These are phyloP conservation scores for Anastrepha obliqua DNA, from an alignment of 1,140 invertebrate species.

Conservation along the genomic window DNA sequence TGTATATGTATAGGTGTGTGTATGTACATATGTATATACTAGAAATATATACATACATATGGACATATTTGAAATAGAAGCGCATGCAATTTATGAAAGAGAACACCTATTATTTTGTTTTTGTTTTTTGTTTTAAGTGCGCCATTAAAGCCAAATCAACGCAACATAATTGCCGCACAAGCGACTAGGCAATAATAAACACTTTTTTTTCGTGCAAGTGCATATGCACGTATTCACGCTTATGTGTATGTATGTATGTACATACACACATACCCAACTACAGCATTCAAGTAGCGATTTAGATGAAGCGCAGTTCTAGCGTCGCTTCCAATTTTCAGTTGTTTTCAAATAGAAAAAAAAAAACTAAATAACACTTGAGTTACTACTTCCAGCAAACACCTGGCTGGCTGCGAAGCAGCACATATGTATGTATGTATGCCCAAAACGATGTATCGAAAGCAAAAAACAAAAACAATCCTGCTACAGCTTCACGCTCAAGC, in stretches of 20 bases:
- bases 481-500: neutral
- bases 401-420: neutral
- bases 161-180: neutral
- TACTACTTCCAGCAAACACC: constrained; percentile 30
- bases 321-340: neutral
- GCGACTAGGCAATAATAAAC: neutral
- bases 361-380: neutral
- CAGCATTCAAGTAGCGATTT: constrained; percentile 1
- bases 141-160: neutral
- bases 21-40: neutral
- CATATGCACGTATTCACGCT: neutral
- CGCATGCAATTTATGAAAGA: constrained; percentile 1
- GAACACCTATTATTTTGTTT: neutral
- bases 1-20: neutral
- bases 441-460: too few species aligned
- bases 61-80: neutral
- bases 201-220: neutral
- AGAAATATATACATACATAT: neutral
- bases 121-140: neutral
- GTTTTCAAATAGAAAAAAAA: too few species aligned
- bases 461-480: neutral
- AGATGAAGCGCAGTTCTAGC: neutral
- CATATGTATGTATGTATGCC: neutral
- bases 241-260: neutral
- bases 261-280: neutral